Percentiles rank a stretch among this genome's conserved stretches.
Evolutionary conservation across 2,888 invertebrate species (phyloP).

Genomic region (Poecilus cupreus): DNA sequence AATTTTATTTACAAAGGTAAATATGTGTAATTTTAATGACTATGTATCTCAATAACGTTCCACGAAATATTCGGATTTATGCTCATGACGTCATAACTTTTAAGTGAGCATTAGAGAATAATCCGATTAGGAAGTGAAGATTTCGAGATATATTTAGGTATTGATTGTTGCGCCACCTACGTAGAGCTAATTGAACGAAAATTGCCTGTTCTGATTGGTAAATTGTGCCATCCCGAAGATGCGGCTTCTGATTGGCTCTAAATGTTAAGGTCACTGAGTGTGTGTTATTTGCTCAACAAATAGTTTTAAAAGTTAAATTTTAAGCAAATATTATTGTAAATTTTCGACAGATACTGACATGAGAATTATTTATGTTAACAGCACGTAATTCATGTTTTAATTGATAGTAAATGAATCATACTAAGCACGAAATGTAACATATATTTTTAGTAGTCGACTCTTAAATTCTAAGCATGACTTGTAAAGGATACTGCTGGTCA

Average conservation of each 20-base stretch:
- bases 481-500: too few relatives aligned
- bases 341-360: not conserved
- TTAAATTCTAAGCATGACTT: not conserved
- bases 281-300: not conserved
- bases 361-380: not conserved
- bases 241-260: slow-evolving; percentile 16
- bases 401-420: slow-evolving; percentile 18
- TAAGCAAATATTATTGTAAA: not conserved
- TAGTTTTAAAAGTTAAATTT: not conserved
- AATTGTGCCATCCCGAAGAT: slow-evolving; percentile 26
- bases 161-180: not conserved
- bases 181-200: slow-evolving; percentile 13
- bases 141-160: slow-evolving; percentile 8
- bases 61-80: not conserved
- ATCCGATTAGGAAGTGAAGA: slow-evolving; percentile 30
- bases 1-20: too few relatives aligned
- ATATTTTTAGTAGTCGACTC: not conserved
- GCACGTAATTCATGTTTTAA: not conserved
- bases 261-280: slow-evolving; percentile 8
- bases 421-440: not conserved
- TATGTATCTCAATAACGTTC: not conserved
- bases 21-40: too few relatives aligned
- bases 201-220: slow-evolving; percentile 26
- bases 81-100: not conserved
- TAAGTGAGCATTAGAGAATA: not conserved